These are phyloP conservation scores for Dendrolimus kikuchii DNA, from an alignment of 1,140 invertebrate species.

Conservation along the genomic window DNA sequence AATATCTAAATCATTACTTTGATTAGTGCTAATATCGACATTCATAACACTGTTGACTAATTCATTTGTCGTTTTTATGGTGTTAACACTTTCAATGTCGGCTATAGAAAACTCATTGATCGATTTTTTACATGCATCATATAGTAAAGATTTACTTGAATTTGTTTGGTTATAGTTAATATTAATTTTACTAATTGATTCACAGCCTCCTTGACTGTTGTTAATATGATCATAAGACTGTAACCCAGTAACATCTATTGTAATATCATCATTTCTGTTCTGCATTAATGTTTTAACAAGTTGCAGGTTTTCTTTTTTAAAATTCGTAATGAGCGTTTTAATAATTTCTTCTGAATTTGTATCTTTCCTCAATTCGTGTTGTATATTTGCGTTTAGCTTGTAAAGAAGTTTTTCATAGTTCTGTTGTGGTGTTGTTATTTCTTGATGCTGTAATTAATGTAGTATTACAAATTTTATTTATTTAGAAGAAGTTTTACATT, in stretches of 20 bases:
- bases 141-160: too few species aligned
- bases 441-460: conserved; percentile 34
- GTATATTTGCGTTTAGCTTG: conserved; percentile 44
- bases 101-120: too few species aligned
- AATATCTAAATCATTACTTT: conserved; percentile 1
- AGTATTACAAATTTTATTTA: too few species aligned
- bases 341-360: conserved; percentile 20
- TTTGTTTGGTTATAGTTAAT: too few species aligned
- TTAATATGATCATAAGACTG: too few species aligned
- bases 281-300: conserved; percentile 28
- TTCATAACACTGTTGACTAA: conserved; percentile 24
- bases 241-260: too few species aligned
- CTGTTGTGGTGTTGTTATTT: conserved; percentile 24
- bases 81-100: too few species aligned
- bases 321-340: conserved; percentile 34
- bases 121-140: too few species aligned
- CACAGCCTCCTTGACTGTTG: too few species aligned
- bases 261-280: conserved; percentile 12
- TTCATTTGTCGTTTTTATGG: conserved; percentile 9
- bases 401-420: conserved; percentile 41
- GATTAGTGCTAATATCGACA: background rate
- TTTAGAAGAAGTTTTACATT: too few species aligned
- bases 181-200: too few species aligned
- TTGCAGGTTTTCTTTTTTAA: conserved; percentile 42
- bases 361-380: conserved; percentile 38